Evolutionary conservation across 2,888 invertebrate genomes (phyloP).

Genomic region (Cylloceria caligata): DNA sequence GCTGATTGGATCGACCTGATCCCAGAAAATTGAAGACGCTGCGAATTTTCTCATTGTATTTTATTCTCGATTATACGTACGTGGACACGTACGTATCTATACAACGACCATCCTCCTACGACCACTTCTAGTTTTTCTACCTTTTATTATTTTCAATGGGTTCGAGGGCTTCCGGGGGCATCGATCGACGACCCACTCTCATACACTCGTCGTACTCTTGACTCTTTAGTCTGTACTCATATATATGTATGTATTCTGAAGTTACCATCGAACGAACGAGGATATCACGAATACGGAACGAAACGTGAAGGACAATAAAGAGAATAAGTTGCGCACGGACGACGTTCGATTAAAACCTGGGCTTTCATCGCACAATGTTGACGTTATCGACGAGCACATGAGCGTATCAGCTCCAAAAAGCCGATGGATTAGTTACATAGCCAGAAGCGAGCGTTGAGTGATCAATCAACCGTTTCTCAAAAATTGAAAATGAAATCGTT

Average conservation of each 20-base stretch:
- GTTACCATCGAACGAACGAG: slow-evolving; percentile 1
- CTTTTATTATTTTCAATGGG: slow-evolving; percentile 44
- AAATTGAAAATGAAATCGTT: slow-evolving; percentile 58
- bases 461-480: slow-evolving; percentile 31
- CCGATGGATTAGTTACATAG: slow-evolving; percentile 54
- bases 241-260: slow-evolving; percentile 21
- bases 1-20: slow-evolving; percentile 21
- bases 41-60: slow-evolving; percentile 6
- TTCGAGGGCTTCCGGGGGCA: slow-evolving; percentile 45
- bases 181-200: slow-evolving; percentile 46
- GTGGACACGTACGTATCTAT: background rate
- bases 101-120: background rate
- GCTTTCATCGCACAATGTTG: slow-evolving; percentile 51
- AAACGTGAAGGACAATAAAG: slow-evolving; percentile 48
- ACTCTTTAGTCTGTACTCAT: slow-evolving; percentile 27
- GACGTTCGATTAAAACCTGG: slow-evolving; percentile 58
- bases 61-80: background rate
- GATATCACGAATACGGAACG: slow-evolving; percentile 38
- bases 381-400: slow-evolving; percentile 13
- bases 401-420: slow-evolving; percentile 19
- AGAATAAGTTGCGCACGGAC: slow-evolving; percentile 45
- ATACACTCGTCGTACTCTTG: slow-evolving; percentile 19
- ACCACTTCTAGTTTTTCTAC: slow-evolving; percentile 3
- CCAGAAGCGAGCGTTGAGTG: slow-evolving; percentile 23
- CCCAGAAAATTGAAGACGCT: slow-evolving; percentile 35